These are phyloP conservation scores for Enteromius treurensis DNA, from an alignment of 2,797 vertebrate genomes.

Conservation along the genomic window DNA sequence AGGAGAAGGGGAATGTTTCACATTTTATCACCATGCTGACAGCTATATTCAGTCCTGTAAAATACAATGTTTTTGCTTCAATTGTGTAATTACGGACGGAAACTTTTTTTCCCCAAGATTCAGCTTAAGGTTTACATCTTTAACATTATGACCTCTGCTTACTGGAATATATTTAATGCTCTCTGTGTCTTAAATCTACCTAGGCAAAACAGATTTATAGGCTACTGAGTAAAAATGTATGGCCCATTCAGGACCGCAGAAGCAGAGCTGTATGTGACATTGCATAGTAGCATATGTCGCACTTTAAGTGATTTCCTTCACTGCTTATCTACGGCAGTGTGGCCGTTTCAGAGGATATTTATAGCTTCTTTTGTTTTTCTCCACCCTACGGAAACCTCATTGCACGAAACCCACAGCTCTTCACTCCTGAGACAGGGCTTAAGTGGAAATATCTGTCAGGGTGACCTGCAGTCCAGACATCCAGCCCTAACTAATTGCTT, in stretches of 20 bases:
- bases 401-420: slow-evolving; percentile 49
- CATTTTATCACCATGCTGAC: slow-evolving; percentile 56
- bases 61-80: slow-evolving; percentile 41
- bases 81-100: slow-evolving; percentile 34
- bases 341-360: slow-evolving; percentile 49
- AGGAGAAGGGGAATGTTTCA: slow-evolving; percentile 49
- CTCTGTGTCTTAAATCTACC: slow-evolving; percentile 14
- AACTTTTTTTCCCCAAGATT: slow-evolving; percentile 15
- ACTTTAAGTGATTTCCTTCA: slow-evolving; percentile 40
- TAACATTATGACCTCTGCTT: slow-evolving; percentile 15
- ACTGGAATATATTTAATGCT: slow-evolving; percentile 8
- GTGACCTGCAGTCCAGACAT: slow-evolving; percentile 67
- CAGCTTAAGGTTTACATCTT: slow-evolving; percentile 17
- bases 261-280: neutral
- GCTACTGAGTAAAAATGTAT: neutral
- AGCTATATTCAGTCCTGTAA: slow-evolving; percentile 55
- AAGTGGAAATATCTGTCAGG: slow-evolving; percentile 68
- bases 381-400: slow-evolving; percentile 51
- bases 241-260: neutral
- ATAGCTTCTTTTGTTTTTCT: slow-evolving; percentile 49
- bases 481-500: slow-evolving; percentile 74
- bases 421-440: slow-evolving; percentile 60
- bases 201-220: slow-evolving; percentile 14
- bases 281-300: slow-evolving; percentile 8
- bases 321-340: slow-evolving; percentile 35